A percentile compares a stretch with the other conserved stretches of the same genome.
These are phyloP conservation scores for Panurus biarmicus DNA, from an alignment of 2,113 vertebrate species.

Conservation along the genomic window DNA sequence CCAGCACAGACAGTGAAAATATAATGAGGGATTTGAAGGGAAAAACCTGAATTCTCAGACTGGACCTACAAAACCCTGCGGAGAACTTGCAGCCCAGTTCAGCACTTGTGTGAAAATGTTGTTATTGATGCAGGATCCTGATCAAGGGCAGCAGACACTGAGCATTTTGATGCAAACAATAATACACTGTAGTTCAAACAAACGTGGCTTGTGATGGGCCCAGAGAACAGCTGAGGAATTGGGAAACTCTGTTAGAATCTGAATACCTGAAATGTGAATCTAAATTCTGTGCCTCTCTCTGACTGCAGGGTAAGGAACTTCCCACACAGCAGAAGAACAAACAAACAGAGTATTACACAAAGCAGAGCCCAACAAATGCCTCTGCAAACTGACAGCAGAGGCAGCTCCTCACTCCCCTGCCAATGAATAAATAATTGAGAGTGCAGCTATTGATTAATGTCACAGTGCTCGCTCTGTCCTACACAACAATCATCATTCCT, in stretches of 20 bases:
- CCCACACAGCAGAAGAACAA: background rate
- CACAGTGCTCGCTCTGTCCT: background rate
- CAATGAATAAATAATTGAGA: slow-evolving; percentile 55
- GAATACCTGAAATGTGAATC: background rate
- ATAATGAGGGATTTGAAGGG: background rate
- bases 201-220: rapidly evolving
- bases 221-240: background rate
- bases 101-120: background rate
- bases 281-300: background rate
- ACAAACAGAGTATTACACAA: background rate
- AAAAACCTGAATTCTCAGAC: background rate
- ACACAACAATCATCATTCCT: slow-evolving; percentile 31
- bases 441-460: slow-evolving; percentile 58
- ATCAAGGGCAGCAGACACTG: background rate
- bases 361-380: background rate
- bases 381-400: background rate
- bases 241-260: background rate
- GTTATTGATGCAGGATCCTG: background rate
- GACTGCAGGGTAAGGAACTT: background rate
- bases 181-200: background rate
- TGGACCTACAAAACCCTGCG: background rate
- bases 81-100: background rate
- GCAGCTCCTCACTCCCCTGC: background rate
- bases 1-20: background rate
- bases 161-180: background rate